A percentile compares a stretch with the other conserved stretches of the same genome.
These are phyloP conservation scores for Tragelaphus scriptus DNA, from an alignment of 2,113 vertebrate genomes.

Conservation along the genomic window DNA sequence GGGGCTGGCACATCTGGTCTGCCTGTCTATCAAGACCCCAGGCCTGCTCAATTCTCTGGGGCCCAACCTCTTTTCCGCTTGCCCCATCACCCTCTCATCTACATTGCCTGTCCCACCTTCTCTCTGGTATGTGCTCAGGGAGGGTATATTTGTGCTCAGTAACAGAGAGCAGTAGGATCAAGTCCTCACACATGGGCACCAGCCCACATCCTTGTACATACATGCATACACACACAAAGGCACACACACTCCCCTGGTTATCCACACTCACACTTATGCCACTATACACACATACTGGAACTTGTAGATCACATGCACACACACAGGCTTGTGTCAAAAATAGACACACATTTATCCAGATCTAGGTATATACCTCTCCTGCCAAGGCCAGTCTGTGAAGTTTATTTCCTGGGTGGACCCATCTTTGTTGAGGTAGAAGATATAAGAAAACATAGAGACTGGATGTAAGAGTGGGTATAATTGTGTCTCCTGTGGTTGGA, in stretches of 20 bases:
- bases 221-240: not conserved
- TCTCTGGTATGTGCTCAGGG: not conserved
- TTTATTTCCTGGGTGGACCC: not conserved
- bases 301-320: not conserved
- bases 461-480: not conserved
- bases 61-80: not conserved
- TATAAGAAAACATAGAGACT: not conserved
- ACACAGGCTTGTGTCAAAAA: not conserved
- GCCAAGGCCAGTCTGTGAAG: not conserved
- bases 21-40: not conserved
- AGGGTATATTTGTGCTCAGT: not conserved
- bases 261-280: not conserved
- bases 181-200: not conserved
- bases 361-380: not conserved
- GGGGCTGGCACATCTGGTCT: not conserved
- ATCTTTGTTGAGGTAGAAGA: not conserved
- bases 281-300: not conserved
- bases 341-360: not conserved
- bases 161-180: not conserved
- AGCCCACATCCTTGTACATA: not conserved
- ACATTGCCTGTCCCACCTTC: not conserved
- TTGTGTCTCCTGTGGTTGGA: not conserved
- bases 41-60: not conserved
- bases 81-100: not conserved
- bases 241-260: not conserved